phyloP scores from a whole-genome alignment of 2,797 vertebrate species.

The Pangasius larnaudii region DNA sequence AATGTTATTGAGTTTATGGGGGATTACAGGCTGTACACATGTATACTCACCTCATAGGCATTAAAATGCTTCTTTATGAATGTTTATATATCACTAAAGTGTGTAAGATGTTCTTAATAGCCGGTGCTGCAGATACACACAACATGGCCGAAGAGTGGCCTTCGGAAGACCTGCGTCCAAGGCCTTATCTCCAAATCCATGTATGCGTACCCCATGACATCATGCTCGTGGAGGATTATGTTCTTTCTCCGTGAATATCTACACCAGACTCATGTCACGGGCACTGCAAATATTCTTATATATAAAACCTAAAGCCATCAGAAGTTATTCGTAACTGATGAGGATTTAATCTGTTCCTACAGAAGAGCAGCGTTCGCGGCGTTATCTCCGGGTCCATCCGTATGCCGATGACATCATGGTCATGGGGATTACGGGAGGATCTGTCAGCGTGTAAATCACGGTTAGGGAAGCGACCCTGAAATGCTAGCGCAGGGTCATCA shows the following conservation, averaged over 20 bases:
- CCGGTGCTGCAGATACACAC: not conserved
- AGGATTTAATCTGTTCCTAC: constrained; percentile 14
- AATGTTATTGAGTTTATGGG: not conserved
- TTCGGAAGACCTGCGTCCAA: not conserved
- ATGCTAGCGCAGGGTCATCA: constrained; percentile 13
- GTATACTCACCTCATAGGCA: not conserved
- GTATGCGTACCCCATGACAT: not conserved
- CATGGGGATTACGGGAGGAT: constrained; percentile 42
- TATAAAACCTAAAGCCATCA: not conserved
- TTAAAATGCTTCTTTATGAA: not conserved
- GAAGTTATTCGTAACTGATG: not conserved
- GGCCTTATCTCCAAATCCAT: not conserved
- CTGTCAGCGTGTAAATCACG: constrained; percentile 38
- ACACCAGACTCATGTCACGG: not conserved
- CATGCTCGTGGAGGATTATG: constrained; percentile 4
- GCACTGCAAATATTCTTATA: not conserved
- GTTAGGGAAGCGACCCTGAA: not conserved
- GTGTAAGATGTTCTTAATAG: not conserved
- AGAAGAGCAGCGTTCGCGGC: not conserved
- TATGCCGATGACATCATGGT: constrained; percentile 38
- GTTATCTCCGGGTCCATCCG: constrained; percentile 16
- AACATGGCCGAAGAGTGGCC: not conserved
- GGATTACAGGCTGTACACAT: not conserved
- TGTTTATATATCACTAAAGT: not conserved
- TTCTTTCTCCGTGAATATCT: not conserved